Conservation (phyloP, 2,888 invertebrate genomes). For the Hybos culiciformis region DNA sequence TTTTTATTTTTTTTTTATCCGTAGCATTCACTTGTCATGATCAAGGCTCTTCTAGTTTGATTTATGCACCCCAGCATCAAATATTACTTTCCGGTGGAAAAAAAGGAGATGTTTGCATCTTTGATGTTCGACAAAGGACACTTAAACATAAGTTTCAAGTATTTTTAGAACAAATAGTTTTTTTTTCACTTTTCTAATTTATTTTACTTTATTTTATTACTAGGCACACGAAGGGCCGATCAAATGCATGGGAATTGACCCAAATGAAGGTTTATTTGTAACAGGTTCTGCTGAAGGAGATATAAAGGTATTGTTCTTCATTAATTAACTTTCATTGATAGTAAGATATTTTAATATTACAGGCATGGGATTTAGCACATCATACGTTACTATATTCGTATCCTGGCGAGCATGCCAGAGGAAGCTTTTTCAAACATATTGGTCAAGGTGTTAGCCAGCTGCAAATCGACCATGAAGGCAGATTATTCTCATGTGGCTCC, state of each 20-base stretch:
- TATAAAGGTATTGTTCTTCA: conserved; percentile 77
- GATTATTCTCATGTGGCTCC: conserved; percentile 95
- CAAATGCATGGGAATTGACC: conserved; percentile 88
- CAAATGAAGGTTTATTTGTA: conserved; percentile 89
- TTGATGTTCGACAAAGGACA: conserved; percentile 84
- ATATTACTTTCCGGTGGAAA: conserved; percentile 91
- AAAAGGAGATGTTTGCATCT: conserved; percentile 91
- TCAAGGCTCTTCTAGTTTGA: conserved; percentile 78
- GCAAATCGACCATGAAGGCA: conserved; percentile 74
- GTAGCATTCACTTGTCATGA: conserved; percentile 93
- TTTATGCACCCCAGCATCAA: conserved; percentile 87
- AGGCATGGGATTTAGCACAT: conserved; percentile 88
- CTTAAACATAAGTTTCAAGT: conserved; percentile 66
- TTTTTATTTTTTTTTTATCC: conserved; percentile 16
- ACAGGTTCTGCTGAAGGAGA: conserved; percentile 90
- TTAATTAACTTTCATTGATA: no score
- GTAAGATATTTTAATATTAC: conserved; percentile 22
- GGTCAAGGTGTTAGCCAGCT: conserved; percentile 95
- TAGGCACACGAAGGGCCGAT: conserved; percentile 87
- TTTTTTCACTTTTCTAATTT: not conserved
- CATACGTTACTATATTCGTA: conserved; percentile 79
- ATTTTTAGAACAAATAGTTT: conserved; percentile 3
- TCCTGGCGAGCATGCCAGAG: conserved; percentile 87
- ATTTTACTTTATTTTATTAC: conserved; percentile 13
- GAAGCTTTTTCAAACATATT: conserved; percentile 94